A percentile compares a stretch with the other conserved stretches of the same genome.
phyloP scores from a whole-genome alignment of 53 echinoderm and acorn worm species.

The Pentamera pediparva region DNA sequence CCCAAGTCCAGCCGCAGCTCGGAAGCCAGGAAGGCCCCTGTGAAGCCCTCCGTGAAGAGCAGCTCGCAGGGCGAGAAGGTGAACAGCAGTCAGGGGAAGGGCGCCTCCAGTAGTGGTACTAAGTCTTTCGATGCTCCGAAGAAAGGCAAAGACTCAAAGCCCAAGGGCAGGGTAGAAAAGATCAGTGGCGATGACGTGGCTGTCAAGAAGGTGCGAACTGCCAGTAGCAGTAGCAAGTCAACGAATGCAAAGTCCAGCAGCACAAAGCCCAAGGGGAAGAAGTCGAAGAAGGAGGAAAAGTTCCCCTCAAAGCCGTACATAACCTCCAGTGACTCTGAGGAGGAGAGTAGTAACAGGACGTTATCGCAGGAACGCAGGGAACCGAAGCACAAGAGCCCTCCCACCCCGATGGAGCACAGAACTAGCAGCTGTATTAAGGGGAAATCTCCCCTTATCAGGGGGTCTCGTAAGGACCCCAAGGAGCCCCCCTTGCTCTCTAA shows the following conservation, averaged over 20 bases:
- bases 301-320: conserved; percentile 16
- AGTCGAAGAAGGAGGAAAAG: conserved; percentile 1
- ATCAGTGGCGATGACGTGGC: not conserved
- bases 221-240: conserved; percentile 8
- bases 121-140: conserved; percentile 21
- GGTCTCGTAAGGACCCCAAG: conserved; percentile 11
- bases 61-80: conserved; percentile 14
- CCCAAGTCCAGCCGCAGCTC: not conserved
- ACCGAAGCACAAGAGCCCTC: conserved; percentile 6
- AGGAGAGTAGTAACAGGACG: not conserved
- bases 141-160: conserved; percentile 12
- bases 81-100: conserved; percentile 13
- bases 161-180: conserved; percentile 2
- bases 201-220: not conserved
- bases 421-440: conserved; percentile 25
- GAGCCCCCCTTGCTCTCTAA: conserved; percentile 11
- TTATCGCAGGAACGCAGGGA: conserved; percentile 3
- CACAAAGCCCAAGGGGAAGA: not conserved
- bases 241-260: conserved; percentile 24
- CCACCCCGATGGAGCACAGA: conserved; percentile 12
- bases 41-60: conserved; percentile 1
- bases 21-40: conserved; percentile 5
- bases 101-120: conserved; percentile 10
- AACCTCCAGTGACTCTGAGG: conserved; percentile 31
- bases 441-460: conserved; percentile 19